phyloP scores from a whole-genome alignment of 2,797 vertebrate genomes.

The Enteromius paludinosus region DNA sequence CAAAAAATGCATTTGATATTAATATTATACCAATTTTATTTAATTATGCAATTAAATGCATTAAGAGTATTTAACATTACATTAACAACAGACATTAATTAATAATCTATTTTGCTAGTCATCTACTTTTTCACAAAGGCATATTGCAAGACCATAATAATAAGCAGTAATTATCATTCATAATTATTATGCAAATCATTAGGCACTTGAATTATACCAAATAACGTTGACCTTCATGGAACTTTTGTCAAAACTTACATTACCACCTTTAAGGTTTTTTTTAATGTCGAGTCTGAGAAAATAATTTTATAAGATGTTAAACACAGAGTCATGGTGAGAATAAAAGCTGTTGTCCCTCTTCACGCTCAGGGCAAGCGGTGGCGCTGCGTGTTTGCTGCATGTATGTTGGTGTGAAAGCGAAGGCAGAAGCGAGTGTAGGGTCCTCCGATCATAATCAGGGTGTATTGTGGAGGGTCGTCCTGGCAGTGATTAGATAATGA shows the following conservation, averaged over 20 bases:
- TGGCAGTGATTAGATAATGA: slow-evolving; percentile 98
- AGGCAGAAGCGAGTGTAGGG: slow-evolving; percentile 33
- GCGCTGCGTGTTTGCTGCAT: slow-evolving; percentile 27
- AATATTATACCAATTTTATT: no score
- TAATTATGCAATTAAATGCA: no score
- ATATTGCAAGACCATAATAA: background rate
- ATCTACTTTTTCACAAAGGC: background rate
- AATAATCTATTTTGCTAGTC: background rate
- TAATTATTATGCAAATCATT: background rate
- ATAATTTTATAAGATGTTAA: no score
- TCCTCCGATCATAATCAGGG: slow-evolving; percentile 82
- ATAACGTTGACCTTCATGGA: background rate
- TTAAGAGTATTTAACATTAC: no score
- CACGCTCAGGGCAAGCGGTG: background rate
- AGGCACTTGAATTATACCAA: background rate
- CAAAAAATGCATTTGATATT: background rate
- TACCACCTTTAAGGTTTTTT: background rate
- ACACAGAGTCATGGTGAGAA: background rate
- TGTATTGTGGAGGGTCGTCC: slow-evolving; percentile 88
- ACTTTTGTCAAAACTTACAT: background rate
- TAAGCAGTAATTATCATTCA: background rate
- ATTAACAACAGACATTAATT: no score
- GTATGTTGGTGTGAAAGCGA: slow-evolving; percentile 26
- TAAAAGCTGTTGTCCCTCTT: background rate
- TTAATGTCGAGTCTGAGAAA: background rate